Evolutionary conservation across 1,140 invertebrate genomes (phyloP).

Genomic region (Varroa destructor): DNA sequence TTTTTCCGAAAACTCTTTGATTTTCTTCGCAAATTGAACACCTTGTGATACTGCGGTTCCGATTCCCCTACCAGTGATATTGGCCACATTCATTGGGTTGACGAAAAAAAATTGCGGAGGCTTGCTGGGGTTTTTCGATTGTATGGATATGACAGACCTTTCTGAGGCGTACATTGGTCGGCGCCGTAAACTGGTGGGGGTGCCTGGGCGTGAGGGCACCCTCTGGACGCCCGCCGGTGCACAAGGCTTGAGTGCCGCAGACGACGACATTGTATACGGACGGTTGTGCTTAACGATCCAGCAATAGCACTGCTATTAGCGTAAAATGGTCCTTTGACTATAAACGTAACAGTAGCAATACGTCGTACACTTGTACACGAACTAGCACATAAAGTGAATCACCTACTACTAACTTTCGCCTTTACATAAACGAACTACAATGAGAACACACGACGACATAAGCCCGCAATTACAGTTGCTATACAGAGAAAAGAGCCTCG

Average conservation of each 20-base stretch:
- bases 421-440: too few species aligned
- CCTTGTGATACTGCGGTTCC: conserved; percentile 9
- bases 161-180: conserved; percentile 18
- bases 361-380: neutral
- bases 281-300: neutral
- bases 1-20: conserved; percentile 24
- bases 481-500: too few species aligned
- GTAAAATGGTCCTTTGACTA: too few species aligned
- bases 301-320: neutral
- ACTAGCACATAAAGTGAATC: conserved; percentile 18
- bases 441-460: too few species aligned
- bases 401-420: neutral
- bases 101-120: conserved; percentile 20
- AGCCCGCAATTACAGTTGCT: too few species aligned
- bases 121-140: conserved; percentile 10
- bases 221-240: neutral
- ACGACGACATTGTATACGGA: neutral
- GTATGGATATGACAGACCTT: conserved; percentile 9
- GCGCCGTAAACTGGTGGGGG: neutral
- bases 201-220: conserved; percentile 19
- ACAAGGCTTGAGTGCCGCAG: neutral
- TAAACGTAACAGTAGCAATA: neutral
- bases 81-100: conserved; percentile 25
- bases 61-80: conserved; percentile 13
- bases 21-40: neutral